Evolutionary conservation across 35 echinoderm and acorn worm genomes (phyloP).

Genomic region (Lytechinus variegatus): DNA sequence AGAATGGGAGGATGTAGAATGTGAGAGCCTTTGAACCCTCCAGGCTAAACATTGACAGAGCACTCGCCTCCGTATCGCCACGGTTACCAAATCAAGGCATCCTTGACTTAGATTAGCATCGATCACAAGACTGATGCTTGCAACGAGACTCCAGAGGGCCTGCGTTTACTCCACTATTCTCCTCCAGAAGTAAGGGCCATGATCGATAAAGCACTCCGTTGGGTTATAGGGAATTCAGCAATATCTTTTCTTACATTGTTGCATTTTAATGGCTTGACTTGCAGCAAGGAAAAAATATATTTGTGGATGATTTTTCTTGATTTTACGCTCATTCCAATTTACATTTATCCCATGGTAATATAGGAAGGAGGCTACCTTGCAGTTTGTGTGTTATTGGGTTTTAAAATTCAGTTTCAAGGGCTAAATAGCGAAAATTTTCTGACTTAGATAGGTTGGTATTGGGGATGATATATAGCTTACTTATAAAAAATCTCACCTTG

Average conservation of each 20-base stretch:
- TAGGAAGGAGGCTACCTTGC: no score
- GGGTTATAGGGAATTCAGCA: not conserved
- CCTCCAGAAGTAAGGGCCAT: not conserved
- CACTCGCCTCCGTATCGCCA: not conserved
- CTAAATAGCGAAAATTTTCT: no score
- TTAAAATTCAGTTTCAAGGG: no score
- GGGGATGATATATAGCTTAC: no score
- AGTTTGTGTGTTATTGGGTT: no score
- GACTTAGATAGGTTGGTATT: no score
- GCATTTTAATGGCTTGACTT: not conserved
- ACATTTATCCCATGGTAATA: no score
- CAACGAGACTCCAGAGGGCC: not conserved
- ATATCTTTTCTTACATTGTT: not conserved
- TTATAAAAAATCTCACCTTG: no score
- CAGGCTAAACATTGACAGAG: conserved; percentile 17
- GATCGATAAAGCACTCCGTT: not conserved
- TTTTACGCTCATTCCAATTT: no score
- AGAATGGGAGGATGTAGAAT: not conserved
- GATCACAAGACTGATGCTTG: not conserved
- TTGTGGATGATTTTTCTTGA: no score
- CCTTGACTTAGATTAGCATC: conserved; percentile 12
- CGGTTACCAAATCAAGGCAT: not conserved
- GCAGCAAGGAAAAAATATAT: no score
- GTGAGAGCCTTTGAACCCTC: not conserved
- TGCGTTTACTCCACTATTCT: not conserved